Conservation (phyloP, 2,113 vertebrate species). For the Chaetodon trifascialis region DNA sequence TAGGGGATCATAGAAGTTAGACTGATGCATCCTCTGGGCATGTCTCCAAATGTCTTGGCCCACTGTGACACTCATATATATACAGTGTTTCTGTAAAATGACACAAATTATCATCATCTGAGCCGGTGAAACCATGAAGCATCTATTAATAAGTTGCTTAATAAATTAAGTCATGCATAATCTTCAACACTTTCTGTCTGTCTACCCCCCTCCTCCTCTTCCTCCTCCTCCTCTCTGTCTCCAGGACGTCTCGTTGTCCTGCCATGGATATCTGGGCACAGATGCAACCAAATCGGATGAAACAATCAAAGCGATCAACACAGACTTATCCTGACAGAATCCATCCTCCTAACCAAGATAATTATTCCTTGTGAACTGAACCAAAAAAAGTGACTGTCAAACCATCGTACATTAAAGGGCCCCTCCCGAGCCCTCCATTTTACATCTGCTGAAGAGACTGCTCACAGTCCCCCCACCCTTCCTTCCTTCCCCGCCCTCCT, state of each 20-base stretch:
- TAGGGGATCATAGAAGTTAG: neutral
- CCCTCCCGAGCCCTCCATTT: conserved; percentile 26
- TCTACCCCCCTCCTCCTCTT: conserved; percentile 16
- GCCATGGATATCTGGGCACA: conserved; percentile 76
- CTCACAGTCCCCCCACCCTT: neutral
- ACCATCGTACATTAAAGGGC: conserved; percentile 59
- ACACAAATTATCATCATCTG: no score
- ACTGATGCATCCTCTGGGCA: neutral
- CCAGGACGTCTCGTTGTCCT: conserved; percentile 76
- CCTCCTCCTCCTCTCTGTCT: conserved; percentile 37
- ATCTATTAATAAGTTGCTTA: neutral
- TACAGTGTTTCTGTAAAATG: no score
- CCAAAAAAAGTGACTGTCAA: conserved; percentile 67
- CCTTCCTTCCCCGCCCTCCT: conserved; percentile 18
- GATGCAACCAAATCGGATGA: conserved; percentile 71
- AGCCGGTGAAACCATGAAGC: neutral
- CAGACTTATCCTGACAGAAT: conserved; percentile 66
- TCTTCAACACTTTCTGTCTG: neutral
- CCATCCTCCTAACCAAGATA: conserved; percentile 65
- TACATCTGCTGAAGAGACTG: conserved; percentile 60
- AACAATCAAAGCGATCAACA: conserved; percentile 75
- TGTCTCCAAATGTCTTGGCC: neutral
- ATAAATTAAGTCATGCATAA: neutral
- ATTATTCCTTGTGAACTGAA: conserved; percentile 70
- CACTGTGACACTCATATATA: no score